A percentile compares a stretch with the other conserved stretches of the same genome.
phyloP scores from a whole-genome alignment of 2,797 vertebrate genomes.

The Chiroxiphia lanceolata region DNA sequence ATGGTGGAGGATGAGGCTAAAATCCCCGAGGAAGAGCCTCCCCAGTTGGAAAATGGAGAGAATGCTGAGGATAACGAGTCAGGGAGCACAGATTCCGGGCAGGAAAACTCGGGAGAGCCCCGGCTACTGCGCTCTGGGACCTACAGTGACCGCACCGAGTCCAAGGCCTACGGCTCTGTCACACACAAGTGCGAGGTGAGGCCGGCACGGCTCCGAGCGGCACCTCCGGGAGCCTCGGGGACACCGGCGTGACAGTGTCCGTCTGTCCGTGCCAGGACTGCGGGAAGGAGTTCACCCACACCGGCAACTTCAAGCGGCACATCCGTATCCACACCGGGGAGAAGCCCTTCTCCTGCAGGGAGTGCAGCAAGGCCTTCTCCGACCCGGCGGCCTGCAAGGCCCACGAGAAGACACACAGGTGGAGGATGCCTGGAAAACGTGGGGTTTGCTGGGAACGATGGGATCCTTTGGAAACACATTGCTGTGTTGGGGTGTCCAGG shows the following conservation, averaged over 20 bases:
- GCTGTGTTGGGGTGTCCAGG: rapidly evolving
- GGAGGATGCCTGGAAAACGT: not conserved
- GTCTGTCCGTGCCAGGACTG: constrained; percentile 81
- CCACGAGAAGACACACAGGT: constrained; percentile 95
- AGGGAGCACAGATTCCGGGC: constrained; percentile 69
- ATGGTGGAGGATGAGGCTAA: constrained; percentile 12
- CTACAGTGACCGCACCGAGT: constrained; percentile 87
- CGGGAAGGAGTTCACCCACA: constrained; percentile 97
- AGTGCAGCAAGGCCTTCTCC: constrained; percentile 95
- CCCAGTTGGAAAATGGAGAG: constrained; percentile 46
- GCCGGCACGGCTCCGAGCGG: rapidly evolving
- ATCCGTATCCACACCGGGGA: constrained; percentile 98
- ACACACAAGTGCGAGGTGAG: constrained; percentile 96
- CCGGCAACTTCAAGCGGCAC: constrained; percentile 96
- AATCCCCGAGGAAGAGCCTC: constrained; percentile 16
- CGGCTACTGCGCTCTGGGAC: constrained; percentile 74
- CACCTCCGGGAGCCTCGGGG: rapidly evolving
- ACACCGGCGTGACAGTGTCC: rapidly evolving
- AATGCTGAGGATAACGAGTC: constrained; percentile 63
- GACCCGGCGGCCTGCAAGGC: constrained; percentile 97
- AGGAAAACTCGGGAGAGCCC: constrained; percentile 66
- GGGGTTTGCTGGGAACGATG: not conserved
- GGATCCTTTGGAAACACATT: rapidly evolving
- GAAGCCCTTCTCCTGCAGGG: constrained; percentile 94
- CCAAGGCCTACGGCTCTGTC: constrained; percentile 91